Evolutionary conservation across 2,113 vertebrate species (phyloP).

Genomic region (Notiomystis cincta): DNA sequence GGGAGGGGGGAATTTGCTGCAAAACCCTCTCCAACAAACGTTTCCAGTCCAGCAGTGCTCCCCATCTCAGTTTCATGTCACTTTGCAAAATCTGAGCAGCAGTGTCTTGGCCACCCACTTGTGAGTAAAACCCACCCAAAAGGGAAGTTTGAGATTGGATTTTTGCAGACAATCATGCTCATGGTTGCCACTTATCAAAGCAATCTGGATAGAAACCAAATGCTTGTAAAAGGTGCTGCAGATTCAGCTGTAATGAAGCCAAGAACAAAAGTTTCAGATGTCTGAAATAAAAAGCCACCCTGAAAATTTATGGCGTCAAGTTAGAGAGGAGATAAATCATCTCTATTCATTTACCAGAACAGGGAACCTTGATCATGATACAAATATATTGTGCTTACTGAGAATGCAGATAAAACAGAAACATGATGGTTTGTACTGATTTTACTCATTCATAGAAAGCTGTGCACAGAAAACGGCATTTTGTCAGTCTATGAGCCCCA

Average conservation of each 20-base stretch:
- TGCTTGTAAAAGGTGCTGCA: not conserved
- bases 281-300: not conserved
- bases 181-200: not conserved
- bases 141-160: not conserved
- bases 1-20: not conserved
- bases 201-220: not conserved
- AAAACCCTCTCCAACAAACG: not conserved
- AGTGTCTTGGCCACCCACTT: not conserved
- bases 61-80: not conserved
- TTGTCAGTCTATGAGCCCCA: accelerated
- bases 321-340: not conserved
- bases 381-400: not conserved
- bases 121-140: not conserved
- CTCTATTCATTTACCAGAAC: not conserved
- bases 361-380: not conserved
- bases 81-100: not conserved
- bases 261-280: not conserved
- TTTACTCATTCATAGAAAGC: not conserved
- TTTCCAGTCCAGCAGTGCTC: not conserved
- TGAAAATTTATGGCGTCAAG: not conserved
- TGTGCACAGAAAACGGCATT: not conserved
- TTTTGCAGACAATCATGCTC: not conserved
- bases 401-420: not conserved
- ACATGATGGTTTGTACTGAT: not conserved
- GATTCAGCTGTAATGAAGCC: not conserved